Evolutionary conservation across 2,113 vertebrate species (phyloP).

Genomic region (Serinus canaria): DNA sequence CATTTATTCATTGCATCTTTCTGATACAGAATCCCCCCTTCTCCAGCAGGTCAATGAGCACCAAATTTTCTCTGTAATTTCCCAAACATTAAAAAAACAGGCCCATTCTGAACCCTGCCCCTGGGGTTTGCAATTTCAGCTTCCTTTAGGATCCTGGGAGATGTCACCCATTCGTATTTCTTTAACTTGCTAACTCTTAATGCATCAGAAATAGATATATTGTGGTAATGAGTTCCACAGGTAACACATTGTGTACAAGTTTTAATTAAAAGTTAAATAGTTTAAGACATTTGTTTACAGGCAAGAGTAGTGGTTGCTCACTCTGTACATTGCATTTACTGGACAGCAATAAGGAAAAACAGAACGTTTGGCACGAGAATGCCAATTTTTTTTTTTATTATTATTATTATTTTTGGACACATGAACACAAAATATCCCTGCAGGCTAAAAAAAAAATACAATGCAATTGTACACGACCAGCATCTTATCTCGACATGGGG

Average conservation of each 20-base stretch:
- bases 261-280: conserved; percentile 54
- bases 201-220: neutral
- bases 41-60: neutral
- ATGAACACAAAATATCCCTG: conserved; percentile 96
- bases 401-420: conserved; percentile 87
- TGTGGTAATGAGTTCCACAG: conserved; percentile 51
- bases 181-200: neutral
- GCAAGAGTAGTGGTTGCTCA: conserved; percentile 38
- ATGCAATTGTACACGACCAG: conserved; percentile 83
- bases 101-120: rapidly evolving
- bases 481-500: conserved; percentile 75
- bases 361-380: conserved; percentile 87
- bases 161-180: rapidly evolving
- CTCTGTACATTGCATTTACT: conserved; percentile 62
- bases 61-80: neutral
- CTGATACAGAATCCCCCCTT: rapidly evolving
- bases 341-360: conserved; percentile 66
- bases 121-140: neutral
- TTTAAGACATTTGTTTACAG: conserved; percentile 63
- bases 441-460: conserved; percentile 88
- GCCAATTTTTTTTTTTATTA: conserved; percentile 87
- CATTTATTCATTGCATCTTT: neutral
- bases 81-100: neutral
- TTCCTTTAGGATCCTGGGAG: rapidly evolving
- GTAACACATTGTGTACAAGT: neutral